Base-by-base conservation (phyloP, 1,140 invertebrate genomes). In the Orchestia grillus region DNA sequence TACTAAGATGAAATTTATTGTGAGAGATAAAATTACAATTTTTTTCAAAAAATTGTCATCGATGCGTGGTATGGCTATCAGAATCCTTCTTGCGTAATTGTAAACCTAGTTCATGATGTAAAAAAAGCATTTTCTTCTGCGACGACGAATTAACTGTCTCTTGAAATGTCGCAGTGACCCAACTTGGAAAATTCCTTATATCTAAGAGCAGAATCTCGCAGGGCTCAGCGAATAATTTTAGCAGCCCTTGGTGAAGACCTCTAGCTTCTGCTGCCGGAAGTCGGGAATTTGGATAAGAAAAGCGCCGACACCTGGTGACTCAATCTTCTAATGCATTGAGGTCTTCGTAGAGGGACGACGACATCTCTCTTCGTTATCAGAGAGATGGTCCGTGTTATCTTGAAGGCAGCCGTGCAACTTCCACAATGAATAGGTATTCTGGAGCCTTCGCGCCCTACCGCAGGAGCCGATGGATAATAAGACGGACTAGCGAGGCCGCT, bases 241-340 rank as follows among this genome's bases (percentile, higher is more conserved):
- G 62, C 62, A 77, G 62, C 62, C 28, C 28, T n/a, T 77, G 62
- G 62, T 77, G 62, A 77, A 77, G 62, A 77, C 62, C 62, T 77
- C 62, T 77, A 77, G 62, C 62, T 36, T 15, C 62, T 28, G 11
- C 47, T 77, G 28, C 62, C 62, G 62, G 62, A 77, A 77, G 11
- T 77, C 62, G 28, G 28, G 28, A 36, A 77, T 77, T 77, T 77
- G 62, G 62, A 77, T 77, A 77, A 77, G 62, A 77, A 77, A 77
- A n/a, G 42, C 43, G 88, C 43, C 88, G 43, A 41, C 88, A 90
- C 88, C 88, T 90, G 88, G 88, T 41, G 88, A 90, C 88, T 90
- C 88, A 90, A 90, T 90, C 88, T 90, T 90, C 88, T 90, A 90
- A 90, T 90, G 88, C 88, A 90, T 90, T 90, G 88, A 90, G 88